Evolutionary conservation across 35 echinoderm and acorn worm species (phyloP), one percentile per base, ranked within the genome.

Genomic region (Patiria miniata): DNA sequence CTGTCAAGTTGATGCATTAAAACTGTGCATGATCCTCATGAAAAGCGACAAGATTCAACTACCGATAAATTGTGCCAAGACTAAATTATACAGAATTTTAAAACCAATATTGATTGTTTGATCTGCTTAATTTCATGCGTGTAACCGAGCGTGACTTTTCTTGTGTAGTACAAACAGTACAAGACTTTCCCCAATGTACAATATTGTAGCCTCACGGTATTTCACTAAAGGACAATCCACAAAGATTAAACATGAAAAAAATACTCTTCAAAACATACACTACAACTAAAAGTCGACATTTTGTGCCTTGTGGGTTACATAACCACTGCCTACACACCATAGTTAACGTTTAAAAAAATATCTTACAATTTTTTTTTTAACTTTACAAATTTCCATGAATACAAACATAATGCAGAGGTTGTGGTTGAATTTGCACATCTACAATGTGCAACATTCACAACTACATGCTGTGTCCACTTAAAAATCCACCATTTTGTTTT

Each of bases 311-410:
- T 32, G 34, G 26, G 34, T 73, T 10, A 73, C 65, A 9, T 73
- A 26, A 26, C 29, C 65, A 26, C 14, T 73, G 7, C 34, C 65
- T 73, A 73, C 34, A 73, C 65, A 73, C 65, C 26, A 73, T 34
- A 73, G 14, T 73, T 34, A 73, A 26, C 29, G 65, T 73, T 60
- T 73, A 73, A 73, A 73, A 73, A 73, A 73, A 73, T 73, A 73
- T 73, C 10, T 26, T 73, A 73, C 65, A 73, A 14, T 73, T 73
- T 73, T 73, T 73, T 60, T 60, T 60, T 60, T 60, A n/a, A 73
- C 65, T 73, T 73, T 73, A 73, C 65, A 73, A 73, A 34, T 73
- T 26, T 73, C 65, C 26, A 73, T 73, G 65, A 32, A 32, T 34
- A 73, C 34, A 34, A 73, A 73, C 65, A 32, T 26, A 73, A 73